Percentiles rank a stretch among this genome's conserved stretches.
Evolutionary conservation across 2,888 invertebrate genomes (phyloP).

Genomic region (Philhelius pedissequus): DNA sequence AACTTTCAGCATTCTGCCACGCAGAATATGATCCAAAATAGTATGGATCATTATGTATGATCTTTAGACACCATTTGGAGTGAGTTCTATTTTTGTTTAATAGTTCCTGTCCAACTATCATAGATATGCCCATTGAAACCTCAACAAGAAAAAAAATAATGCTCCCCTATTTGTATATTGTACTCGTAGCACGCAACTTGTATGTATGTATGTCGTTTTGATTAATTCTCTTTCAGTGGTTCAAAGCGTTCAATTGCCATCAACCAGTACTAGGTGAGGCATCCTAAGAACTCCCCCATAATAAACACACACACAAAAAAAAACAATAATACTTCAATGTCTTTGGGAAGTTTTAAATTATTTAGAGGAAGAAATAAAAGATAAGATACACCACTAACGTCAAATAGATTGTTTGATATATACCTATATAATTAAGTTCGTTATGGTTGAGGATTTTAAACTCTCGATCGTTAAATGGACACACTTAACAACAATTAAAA

Average conservation of each 20-base stretch:
- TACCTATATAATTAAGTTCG: conserved; percentile 56
- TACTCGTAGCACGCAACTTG: too few relatives aligned
- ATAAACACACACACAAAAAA: background rate
- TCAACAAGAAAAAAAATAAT: background rate
- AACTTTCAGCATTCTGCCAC: conserved; percentile 16
- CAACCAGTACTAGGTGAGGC: conserved; percentile 1
- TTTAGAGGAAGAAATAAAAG: conserved; percentile 5
- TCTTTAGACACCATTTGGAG: background rate
- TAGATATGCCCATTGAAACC: background rate
- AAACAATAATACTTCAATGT: conserved; percentile 34
- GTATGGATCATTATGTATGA: background rate
- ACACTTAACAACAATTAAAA: conserved; percentile 44
- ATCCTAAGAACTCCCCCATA: background rate
- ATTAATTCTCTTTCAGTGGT: conserved; percentile 51
- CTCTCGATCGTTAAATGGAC: conserved; percentile 42
- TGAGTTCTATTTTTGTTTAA: conserved; percentile 12
- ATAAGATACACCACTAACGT: conserved; percentile 22
- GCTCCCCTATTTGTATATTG: conserved; percentile 4
- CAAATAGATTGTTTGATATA: conserved; percentile 50
- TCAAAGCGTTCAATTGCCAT: conserved; percentile 30
- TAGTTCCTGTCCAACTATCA: conserved; percentile 23
- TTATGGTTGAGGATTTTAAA: conserved; percentile 25
- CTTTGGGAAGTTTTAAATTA: conserved; percentile 32
- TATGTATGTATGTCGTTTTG: conserved; percentile 26
- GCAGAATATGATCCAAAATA: conserved; percentile 7